Evolutionary conservation across 2,888 invertebrate species (phyloP), one percentile per base, ranked within the genome.

Genomic region (Sarcophaga caerulescens): DNA sequence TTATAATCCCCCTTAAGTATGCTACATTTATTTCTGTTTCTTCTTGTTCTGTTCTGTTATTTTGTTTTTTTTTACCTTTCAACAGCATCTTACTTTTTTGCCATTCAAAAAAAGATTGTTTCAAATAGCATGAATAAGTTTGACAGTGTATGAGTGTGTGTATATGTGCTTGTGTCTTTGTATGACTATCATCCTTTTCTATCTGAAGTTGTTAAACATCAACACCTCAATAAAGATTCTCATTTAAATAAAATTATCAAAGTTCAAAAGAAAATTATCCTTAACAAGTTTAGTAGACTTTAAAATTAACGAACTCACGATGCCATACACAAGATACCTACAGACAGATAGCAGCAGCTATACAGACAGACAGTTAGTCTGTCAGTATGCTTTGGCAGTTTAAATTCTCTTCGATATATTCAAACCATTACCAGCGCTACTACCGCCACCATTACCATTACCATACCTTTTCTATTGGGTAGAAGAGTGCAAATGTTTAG

Each of bases 141-240:
- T 65, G 65, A 12, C 14, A 23, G 63, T 11, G 12, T 12, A 21
- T 66, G 68, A 47, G 14, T 68, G 4, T 52, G 14, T 59, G 47
- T 12, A 44, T 74, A 44, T 79, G 21, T 76, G n/a, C 60, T 21
- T 70, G 4, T 59, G 47, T 57, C 14, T 14, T 52, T 52, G 35
- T 73, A 70, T 79, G 79, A 80, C 75, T 70, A 70, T 62, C 75
- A 80, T 80, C 71, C 62, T 73, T 84, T 85, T 14, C 52, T 4
- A 3, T 86, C 84, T 86, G 81, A 86, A 84, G 86, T 84, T 84
- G 83, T 77, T 84, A 84, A 86, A 84, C 81, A 86, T 81, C 81
- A 84, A 86, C 86, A 86, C 86, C 86, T 86, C 86, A 87, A 84
- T 79, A 84, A 86, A 81, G 84, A 86, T 84, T 80, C 84, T 85